phyloP scores from a whole-genome alignment of 2,113 vertebrate genomes.

The Trichomycterus rosablanca region DNA sequence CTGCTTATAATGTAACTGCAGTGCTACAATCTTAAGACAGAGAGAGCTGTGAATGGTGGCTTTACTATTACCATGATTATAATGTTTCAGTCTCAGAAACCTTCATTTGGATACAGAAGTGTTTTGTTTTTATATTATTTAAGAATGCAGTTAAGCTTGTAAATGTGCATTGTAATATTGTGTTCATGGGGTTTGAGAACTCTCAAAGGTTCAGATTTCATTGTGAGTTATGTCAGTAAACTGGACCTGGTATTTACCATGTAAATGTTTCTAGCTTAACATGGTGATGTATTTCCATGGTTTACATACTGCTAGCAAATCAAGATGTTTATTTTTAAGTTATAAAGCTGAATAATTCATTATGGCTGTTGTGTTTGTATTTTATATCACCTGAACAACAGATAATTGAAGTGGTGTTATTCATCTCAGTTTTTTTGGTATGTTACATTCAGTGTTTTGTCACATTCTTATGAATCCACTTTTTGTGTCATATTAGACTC shows the following conservation, averaged over 20 bases:
- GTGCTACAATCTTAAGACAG: no score
- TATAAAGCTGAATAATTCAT: background rate
- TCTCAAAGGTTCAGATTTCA: constrained; percentile 32
- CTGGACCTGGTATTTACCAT: constrained; percentile 39
- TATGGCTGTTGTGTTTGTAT: no score
- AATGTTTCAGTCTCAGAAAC: constrained; percentile 2
- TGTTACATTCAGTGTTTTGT: no score
- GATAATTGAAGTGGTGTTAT: background rate
- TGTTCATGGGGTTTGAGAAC: constrained; percentile 19
- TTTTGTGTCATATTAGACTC: no score
- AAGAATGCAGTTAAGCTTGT: constrained; percentile 23
- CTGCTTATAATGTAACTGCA: no score
- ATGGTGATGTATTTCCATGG: constrained; percentile 30
- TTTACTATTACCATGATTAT: no score
- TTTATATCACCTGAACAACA: no score
- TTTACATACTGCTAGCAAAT: constrained; percentile 27
- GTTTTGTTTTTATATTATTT: constrained; percentile 2
- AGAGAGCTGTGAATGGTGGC: no score
- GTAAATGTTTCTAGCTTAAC: constrained; percentile 36
- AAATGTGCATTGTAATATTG: constrained; percentile 17
- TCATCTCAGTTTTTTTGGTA: background rate
- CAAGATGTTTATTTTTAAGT: constrained; percentile 29
- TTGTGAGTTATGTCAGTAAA: constrained; percentile 34
- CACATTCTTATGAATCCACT: no score
- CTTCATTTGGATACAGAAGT: background rate